Conservation (phyloP, 2,113 vertebrate species). For the Cryptoleucopteryx plumbea region DNA sequence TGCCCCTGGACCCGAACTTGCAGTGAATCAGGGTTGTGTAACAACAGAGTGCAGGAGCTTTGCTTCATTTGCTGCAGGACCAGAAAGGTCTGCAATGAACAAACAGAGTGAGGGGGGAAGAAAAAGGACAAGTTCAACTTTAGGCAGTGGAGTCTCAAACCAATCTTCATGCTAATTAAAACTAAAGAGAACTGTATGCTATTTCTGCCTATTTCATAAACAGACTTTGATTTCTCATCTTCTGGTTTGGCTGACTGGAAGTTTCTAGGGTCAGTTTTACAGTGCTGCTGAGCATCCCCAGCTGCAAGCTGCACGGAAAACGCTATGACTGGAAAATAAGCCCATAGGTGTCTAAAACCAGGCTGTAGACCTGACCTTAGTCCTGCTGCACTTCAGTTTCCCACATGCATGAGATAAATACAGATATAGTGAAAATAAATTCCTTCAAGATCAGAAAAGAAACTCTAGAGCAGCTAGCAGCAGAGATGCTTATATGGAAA, state of each 20-base stretch:
- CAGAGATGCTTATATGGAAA: background rate
- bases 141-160: background rate
- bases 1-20: background rate
- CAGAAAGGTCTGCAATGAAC: background rate
- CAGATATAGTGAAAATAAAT: background rate
- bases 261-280: background rate
- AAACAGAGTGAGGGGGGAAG: background rate
- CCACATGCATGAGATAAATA: background rate
- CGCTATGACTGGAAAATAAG: background rate
- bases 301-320: background rate
- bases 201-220: conserved; percentile 16
- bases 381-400: background rate
- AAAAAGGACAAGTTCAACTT: background rate
- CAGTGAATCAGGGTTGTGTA: background rate
- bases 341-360: background rate
- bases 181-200: background rate
- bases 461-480: background rate
- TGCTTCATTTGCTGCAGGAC: background rate
- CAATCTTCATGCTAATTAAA: background rate
- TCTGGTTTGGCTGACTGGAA: background rate
- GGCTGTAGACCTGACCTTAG: background rate
- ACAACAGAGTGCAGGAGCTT: background rate
- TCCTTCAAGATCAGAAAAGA: background rate
- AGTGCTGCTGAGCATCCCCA: background rate
- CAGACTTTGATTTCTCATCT: background rate